Conservation (phyloP, 2,888 invertebrate genomes). For the Sarcophaga variegata region DNA sequence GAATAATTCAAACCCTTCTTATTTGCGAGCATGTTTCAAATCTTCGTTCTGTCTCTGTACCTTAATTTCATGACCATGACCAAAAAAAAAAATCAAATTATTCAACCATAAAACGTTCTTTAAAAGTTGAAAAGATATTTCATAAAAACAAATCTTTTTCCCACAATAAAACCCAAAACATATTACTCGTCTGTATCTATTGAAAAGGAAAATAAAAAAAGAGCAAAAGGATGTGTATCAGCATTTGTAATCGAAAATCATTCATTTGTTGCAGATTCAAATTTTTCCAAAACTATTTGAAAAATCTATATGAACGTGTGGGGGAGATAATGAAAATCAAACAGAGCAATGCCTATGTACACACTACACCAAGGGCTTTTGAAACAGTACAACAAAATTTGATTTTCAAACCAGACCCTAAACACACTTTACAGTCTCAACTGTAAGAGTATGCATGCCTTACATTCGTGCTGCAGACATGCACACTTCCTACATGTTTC, state of each 20-base stretch:
- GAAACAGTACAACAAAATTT: no score
- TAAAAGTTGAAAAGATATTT: not conserved
- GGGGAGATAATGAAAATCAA: not conserved
- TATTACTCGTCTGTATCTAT: not conserved
- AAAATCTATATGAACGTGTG: not conserved
- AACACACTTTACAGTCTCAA: no score
- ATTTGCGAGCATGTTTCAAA: no score
- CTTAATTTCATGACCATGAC: no score
- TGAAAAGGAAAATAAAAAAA: not conserved
- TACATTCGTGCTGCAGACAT: no score
- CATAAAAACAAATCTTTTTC: not conserved
- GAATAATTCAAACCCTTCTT: no score
- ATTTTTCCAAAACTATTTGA: not conserved
- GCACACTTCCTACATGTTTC: not conserved
- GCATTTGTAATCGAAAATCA: not conserved
- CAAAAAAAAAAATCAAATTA: not conserved
- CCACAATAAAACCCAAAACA: conserved; percentile 23
- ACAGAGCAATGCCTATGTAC: not conserved
- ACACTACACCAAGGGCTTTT: not conserved
- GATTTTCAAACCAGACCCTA: no score
- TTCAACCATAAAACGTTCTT: conserved; percentile 30
- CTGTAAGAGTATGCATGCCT: no score
- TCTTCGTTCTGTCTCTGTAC: no score
- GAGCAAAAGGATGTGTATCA: not conserved
- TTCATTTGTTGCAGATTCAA: conserved; percentile 1